A percentile compares a stretch with the other conserved stretches of the same genome.
These are phyloP conservation scores for Diuraphis noxia DNA, from an alignment of 1,140 invertebrate genomes.

Conservation along the genomic window DNA sequence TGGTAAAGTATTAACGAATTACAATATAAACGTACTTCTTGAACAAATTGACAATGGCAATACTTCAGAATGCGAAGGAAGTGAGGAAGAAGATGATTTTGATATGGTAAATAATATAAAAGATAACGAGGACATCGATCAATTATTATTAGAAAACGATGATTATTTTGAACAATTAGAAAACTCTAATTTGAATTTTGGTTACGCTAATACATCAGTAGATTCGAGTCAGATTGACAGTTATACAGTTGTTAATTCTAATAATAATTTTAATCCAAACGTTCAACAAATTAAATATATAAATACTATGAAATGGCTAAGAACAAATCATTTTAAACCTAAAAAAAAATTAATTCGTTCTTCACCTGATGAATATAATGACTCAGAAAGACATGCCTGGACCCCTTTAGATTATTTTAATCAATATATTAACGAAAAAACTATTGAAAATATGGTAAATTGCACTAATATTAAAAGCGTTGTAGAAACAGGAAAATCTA, in stretches of 20 bases:
- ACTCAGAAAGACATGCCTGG: background rate
- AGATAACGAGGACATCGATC: background rate
- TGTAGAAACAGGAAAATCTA: background rate
- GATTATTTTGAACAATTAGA: background rate
- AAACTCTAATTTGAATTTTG: background rate
- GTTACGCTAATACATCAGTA: too few relatives aligned
- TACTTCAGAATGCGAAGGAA: background rate
- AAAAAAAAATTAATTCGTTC: background rate
- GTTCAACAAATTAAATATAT: slow-evolving; percentile 2
- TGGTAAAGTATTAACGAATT: background rate
- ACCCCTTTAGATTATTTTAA: background rate
- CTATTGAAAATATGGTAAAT: background rate
- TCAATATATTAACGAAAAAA: background rate
- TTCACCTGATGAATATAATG: background rate
- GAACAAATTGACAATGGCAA: slow-evolving; percentile 5
- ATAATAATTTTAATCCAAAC: background rate
- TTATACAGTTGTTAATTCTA: background rate
- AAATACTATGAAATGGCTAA: background rate
- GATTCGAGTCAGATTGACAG: too few relatives aligned
- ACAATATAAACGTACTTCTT: slow-evolving; percentile 6
- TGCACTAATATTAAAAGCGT: background rate
- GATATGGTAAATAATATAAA: background rate
- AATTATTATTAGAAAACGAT: slow-evolving; percentile 1
- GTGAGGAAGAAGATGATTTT: background rate
- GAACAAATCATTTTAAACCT: background rate